These are phyloP conservation scores for Catharus fuscescens DNA, from an alignment of 2,113 vertebrate species.

Conservation along the genomic window DNA sequence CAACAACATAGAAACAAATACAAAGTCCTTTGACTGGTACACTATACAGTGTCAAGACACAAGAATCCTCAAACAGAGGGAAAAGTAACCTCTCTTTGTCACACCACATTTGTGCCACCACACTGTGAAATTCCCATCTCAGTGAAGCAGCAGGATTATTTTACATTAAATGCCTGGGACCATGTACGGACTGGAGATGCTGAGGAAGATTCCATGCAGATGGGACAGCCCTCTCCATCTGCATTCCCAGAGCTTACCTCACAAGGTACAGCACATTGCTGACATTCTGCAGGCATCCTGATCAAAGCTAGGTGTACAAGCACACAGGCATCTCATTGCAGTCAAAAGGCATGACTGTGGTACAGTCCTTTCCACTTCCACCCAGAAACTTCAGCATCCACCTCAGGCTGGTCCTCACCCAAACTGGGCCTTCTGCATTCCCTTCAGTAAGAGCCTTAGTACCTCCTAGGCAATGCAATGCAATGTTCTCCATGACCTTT, in stretches of 20 bases:
- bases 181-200: neutral
- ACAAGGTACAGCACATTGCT: neutral
- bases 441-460: neutral
- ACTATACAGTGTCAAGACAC: neutral
- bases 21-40: neutral
- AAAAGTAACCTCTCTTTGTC: neutral
- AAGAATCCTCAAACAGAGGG: neutral
- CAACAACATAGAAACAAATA: neutral
- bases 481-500: neutral
- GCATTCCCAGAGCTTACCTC: neutral
- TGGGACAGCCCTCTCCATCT: neutral
- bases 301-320: neutral
- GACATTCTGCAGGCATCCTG: neutral
- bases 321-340: neutral
- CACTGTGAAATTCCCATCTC: neutral
- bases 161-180: neutral
- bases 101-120: neutral
- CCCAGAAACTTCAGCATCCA: neutral
- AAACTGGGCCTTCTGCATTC: neutral
- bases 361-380: neutral
- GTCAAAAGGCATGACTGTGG: fast-evolving
- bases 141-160: neutral
- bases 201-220: neutral
- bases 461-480: neutral
- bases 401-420: neutral